Percentiles rank a stretch among this genome's conserved stretches.
Conservation (phyloP, 1,140 invertebrate species). For the Helicoverpa armigera region DNA sequence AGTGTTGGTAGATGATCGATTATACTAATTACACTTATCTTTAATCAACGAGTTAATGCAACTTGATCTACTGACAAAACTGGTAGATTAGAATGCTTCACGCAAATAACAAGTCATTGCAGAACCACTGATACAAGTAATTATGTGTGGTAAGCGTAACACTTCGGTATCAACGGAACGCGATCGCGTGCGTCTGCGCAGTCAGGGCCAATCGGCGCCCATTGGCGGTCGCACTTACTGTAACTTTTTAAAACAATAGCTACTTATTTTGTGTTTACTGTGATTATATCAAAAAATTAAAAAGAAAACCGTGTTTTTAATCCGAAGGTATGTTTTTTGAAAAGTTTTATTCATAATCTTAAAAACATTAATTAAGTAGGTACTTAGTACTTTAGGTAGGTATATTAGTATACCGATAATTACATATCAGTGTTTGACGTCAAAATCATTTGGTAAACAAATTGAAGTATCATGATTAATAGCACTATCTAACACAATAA, state of each 20-base stretch:
- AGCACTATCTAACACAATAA: no score
- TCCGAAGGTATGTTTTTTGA: background rate
- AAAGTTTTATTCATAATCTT: no score
- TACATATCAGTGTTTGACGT: background rate
- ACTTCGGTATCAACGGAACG: constrained; percentile 13
- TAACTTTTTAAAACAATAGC: background rate
- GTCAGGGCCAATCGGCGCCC: constrained; percentile 13
- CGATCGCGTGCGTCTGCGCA: constrained; percentile 17
- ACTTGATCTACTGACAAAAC: no score
- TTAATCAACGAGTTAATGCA: no score
- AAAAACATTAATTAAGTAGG: no score
- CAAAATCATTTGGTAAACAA: background rate
- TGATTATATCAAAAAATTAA: background rate
- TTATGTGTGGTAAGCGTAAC: constrained; percentile 1
- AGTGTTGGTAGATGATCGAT: no score
- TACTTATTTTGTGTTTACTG: background rate
- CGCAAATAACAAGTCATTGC: background rate
- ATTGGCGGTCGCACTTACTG: background rate
- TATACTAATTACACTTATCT: no score
- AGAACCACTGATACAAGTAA: constrained; percentile 14
- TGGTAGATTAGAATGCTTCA: background rate
- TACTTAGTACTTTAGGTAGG: background rate
- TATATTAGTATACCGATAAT: background rate
- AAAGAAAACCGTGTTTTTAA: background rate
- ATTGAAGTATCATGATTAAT: background rate